Percentiles rank a stretch among this genome's conserved stretches.
These are phyloP conservation scores for Drosophila pseudoananassae DNA, from an alignment of 1,140 invertebrate species.

Conservation along the genomic window DNA sequence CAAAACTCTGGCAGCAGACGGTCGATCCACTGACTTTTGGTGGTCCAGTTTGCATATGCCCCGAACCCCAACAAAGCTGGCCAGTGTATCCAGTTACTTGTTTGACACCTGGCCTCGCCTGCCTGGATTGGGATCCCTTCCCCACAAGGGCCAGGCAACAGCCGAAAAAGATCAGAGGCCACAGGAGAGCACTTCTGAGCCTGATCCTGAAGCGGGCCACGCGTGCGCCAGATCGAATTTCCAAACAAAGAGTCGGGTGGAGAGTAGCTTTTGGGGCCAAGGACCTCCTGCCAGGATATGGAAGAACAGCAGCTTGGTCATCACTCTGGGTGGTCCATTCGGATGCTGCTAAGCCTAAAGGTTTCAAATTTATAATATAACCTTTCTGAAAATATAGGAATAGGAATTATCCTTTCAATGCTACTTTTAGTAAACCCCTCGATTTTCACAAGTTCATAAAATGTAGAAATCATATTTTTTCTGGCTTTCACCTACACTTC, in stretches of 20 bases:
- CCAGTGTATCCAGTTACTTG: constrained; percentile 57
- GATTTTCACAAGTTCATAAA: neutral
- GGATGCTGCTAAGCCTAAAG: constrained; percentile 15
- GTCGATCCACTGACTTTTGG: constrained; percentile 40
- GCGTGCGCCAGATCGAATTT: constrained; percentile 62
- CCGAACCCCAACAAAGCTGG: constrained; percentile 1
- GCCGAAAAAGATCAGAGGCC: constrained; percentile 73
- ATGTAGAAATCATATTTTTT: neutral
- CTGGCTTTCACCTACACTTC: no score
- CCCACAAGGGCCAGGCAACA: constrained; percentile 38
- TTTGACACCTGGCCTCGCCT: constrained; percentile 67
- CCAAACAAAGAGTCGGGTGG: constrained; percentile 13
- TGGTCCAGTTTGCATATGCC: constrained; percentile 68
- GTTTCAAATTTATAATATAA: neutral
- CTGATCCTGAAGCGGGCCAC: constrained; percentile 51
- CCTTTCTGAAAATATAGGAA: no score
- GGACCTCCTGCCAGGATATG: constrained; percentile 58
- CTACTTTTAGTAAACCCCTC: neutral
- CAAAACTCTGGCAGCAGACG: constrained; percentile 52
- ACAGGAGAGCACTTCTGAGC: constrained; percentile 10
- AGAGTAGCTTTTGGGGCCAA: constrained; percentile 34
- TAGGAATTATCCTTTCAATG: no score
- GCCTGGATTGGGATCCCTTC: constrained; percentile 1
- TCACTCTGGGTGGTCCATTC: constrained; percentile 56
- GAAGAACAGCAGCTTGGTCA: constrained; percentile 42